Evolutionary conservation across 2,797 vertebrate genomes (phyloP).

Genomic region (Geotrypetes seraphini): DNA sequence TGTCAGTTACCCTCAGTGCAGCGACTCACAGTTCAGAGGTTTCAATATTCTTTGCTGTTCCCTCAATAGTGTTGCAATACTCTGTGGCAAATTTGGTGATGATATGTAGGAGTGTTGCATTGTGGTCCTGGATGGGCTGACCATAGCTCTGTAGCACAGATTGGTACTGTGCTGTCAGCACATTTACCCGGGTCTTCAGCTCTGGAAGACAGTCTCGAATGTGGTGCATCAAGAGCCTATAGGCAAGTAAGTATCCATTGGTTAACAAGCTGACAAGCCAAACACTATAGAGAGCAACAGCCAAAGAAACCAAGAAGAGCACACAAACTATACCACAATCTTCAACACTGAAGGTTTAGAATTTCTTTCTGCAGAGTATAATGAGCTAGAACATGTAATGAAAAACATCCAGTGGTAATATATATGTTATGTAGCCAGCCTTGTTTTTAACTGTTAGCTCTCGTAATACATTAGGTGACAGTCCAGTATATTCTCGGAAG

Average conservation of each 20-base stretch:
- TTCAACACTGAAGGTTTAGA: background rate
- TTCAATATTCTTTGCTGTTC: conserved; percentile 66
- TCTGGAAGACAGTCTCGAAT: conserved; percentile 73
- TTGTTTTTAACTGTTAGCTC: no score
- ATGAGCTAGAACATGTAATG: no score
- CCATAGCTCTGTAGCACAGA: conserved; percentile 61
- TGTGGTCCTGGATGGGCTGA: conserved; percentile 68
- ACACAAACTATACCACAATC: background rate
- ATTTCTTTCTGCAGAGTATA: no score
- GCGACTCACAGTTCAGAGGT: conserved; percentile 71
- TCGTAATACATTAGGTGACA: no score
- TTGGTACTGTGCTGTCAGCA: conserved; percentile 64
- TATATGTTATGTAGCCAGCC: no score
- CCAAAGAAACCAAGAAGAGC: no score
- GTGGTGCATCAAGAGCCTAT: conserved; percentile 67
- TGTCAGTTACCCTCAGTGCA: no score
- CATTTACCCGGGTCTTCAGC: conserved; percentile 63
- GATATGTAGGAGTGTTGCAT: conserved; percentile 71
- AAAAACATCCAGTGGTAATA: no score
- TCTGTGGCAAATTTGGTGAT: conserved; percentile 74
- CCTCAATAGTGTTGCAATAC: conserved; percentile 75
- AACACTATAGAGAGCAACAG: no score
- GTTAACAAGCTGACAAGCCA: background rate
- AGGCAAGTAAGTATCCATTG: background rate
- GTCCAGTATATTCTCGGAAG: no score